A percentile compares a stretch with the other conserved stretches of the same genome.
These are phyloP conservation scores for Rhopalosiphum padi DNA, from an alignment of 1,140 invertebrate genomes.

Conservation along the genomic window DNA sequence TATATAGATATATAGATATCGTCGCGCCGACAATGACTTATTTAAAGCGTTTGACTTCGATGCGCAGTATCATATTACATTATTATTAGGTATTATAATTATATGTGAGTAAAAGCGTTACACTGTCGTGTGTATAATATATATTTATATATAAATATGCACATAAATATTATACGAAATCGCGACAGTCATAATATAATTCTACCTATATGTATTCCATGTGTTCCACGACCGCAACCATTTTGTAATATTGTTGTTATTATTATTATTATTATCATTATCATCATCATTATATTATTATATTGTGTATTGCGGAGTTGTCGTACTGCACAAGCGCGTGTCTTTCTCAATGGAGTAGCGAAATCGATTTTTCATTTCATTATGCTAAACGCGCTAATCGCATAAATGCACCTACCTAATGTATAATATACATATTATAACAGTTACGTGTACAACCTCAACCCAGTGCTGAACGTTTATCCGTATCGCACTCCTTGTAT, in stretches of 20 bases:
- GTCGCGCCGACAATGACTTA: background rate
- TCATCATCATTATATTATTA: background rate
- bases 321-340: background rate
- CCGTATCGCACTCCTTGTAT: background rate
- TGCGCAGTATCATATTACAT: background rate
- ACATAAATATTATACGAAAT: background rate
- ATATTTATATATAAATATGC: too few species aligned
- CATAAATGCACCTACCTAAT: background rate
- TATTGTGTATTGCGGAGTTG: background rate
- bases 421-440: background rate
- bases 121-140: background rate
- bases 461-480: background rate
- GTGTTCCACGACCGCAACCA: background rate
- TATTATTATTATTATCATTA: background rate
- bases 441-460: background rate
- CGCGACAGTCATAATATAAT: background rate
- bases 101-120: background rate
- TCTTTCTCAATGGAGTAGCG: background rate
- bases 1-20: background rate
- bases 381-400: background rate
- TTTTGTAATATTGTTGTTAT: background rate
- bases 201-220: background rate
- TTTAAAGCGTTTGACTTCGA: background rate
- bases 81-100: background rate
- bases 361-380: background rate